Evolutionary conservation across 2,797 vertebrate species (phyloP), one percentile per base, ranked within the genome.

Genomic region (Pyrocephalus nanus): DNA sequence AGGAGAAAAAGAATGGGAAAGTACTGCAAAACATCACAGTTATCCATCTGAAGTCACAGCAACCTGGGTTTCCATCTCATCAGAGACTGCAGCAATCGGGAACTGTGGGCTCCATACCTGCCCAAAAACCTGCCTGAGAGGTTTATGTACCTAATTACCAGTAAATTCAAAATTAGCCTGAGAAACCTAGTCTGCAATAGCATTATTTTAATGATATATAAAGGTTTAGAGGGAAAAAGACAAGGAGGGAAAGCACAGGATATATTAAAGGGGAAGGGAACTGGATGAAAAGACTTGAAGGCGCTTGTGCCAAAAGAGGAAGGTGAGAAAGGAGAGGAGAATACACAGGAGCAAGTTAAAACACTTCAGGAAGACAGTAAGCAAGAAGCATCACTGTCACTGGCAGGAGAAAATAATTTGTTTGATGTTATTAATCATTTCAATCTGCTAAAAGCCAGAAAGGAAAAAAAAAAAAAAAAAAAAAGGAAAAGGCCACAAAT

Each of bases 21-120:
- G 11, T 7, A 67, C 30, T 53, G 69, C 25, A 72, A 14, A 55
- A 11, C 34, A 36, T 17, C 32, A 13, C 42, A 45, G 0, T 0
- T 0, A 34, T 11, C 14, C 48, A 18, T 16, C 26, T 36, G 73
- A 50, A 65, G 34, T 2, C 5, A 0, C 57, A 61, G 26, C n/a
- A 54, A 4, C 14, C 30, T 23, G 42, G 15, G 17, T 10, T 66
- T 50, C 47, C 23, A 7, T 3, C 54, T 29, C 60, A 17, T 30
- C 88, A 60, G 67, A 38, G 27, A 29, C 1, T 17, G 30, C 1
- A 40, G 45, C 54, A 74, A 25, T 38, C 23, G 21, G 45, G 29
- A 25, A 25, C 32, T 34, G 4, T 0, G 12, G 25, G 70, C 38
- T n/a, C 27, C 55, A 32, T 54, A 21, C 19, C 43, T 42, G 30